A percentile compares a stretch with the other conserved stretches of the same genome.
Conservation (phyloP, 2,113 vertebrate species). For the Hemicordylus capensis region DNA sequence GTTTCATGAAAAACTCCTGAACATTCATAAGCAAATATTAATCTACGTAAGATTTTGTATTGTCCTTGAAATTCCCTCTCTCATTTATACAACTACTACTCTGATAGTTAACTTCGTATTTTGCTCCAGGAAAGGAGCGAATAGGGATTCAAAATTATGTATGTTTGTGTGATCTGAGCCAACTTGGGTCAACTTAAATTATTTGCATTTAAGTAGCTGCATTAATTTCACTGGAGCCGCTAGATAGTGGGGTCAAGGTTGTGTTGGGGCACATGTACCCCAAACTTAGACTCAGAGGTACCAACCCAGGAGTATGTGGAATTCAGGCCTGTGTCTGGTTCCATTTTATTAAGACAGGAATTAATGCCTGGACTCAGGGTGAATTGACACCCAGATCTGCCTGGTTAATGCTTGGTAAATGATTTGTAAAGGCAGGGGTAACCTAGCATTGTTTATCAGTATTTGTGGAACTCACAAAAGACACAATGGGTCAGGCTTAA, state of each 20-base stretch:
- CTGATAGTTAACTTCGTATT: background rate
- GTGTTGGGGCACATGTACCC: too few relatives aligned
- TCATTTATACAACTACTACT: conserved; percentile 21
- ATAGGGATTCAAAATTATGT: background rate
- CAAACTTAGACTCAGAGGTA: too few relatives aligned
- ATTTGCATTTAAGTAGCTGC: background rate
- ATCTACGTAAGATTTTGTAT: conserved; percentile 5
- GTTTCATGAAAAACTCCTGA: background rate
- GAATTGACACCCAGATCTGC: too few relatives aligned
- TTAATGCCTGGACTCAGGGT: too few relatives aligned
- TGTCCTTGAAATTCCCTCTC: conserved; percentile 41
- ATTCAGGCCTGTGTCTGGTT: too few relatives aligned
- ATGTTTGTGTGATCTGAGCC: background rate
- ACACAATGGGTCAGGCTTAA: too few relatives aligned
- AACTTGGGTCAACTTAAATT: background rate
- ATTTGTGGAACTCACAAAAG: too few relatives aligned
- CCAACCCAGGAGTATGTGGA: too few relatives aligned
- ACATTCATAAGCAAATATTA: conserved; percentile 8
- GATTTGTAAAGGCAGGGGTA: too few relatives aligned
- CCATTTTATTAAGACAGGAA: too few relatives aligned
- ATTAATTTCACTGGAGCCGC: background rate
- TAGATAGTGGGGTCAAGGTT: background rate
- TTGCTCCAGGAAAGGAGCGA: background rate
- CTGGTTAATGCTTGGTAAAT: too few relatives aligned
- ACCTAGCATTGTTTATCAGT: too few relatives aligned